Evolutionary conservation across 2,888 invertebrate genomes (phyloP), one percentile per base, ranked within the genome.

Genomic region (Cataglyphis albicans): DNA sequence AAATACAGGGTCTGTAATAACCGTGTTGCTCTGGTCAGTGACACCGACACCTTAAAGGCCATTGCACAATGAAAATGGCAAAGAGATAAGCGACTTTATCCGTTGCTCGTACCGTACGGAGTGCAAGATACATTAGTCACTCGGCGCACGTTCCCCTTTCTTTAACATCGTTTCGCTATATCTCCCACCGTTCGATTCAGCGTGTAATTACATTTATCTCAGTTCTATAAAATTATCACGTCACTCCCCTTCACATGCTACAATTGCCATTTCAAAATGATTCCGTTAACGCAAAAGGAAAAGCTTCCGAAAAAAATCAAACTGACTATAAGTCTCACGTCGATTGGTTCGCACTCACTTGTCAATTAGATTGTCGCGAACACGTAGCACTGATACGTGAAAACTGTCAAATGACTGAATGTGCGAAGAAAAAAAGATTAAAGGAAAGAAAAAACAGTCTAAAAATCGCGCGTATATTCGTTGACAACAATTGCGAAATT

Each of bases 11-110:
- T 78, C 80, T 86, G 85, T 87, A 86, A 88, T 85, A 89, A 90
- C 78, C 83, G 85, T 84, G 78, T 90, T 88, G 84, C 82, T 67
- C 83, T 90, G 90, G 90, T 90, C 90, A 90, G 90, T 90, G 90
- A 90, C 89, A 89, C 84, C 41, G 83, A 72, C 73, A 87, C 86
- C 84, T 87, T 84, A 81, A 82, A 81, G 82, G 80, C 72, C 75
- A 55, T 63, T 44, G 59, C 63, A 68, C 80, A 70, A 80, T 78
- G 68, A 86, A 82, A 55, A 70, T 78, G 63, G 59, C 61, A 48
- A 63, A 48, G 18, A 70, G 88, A 83, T 86, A 86, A 88, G 67
- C 38, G 52, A 64, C 70, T 65, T 80, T 80, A 81, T 81, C 68
- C 84, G 59, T 5, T 38, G 38, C 52, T 44, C 25, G 52, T 25